Conservation (phyloP, 1,140 invertebrate species). For the Drosophila orena region DNA sequence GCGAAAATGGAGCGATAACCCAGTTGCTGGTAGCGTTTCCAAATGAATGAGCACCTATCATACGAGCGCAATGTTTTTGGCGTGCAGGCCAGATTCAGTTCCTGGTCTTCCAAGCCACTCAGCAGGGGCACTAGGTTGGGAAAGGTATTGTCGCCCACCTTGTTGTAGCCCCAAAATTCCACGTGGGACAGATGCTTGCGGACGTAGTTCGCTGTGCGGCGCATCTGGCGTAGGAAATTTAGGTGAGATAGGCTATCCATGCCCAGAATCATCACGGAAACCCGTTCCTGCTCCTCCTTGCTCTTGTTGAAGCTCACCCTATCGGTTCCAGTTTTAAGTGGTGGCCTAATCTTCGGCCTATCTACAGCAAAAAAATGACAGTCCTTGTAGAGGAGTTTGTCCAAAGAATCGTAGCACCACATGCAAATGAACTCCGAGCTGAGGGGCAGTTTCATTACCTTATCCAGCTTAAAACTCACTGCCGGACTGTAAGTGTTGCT, state of each 20-base stretch:
- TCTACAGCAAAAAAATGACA: slow-evolving; percentile 89
- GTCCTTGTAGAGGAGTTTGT: slow-evolving; percentile 87
- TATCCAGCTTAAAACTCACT: slow-evolving; percentile 77
- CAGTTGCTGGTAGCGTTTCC: slow-evolving; percentile 90
- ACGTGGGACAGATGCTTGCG: slow-evolving; percentile 87
- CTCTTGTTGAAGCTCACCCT: slow-evolving; percentile 30
- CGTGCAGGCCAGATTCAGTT: slow-evolving; percentile 88
- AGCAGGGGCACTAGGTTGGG: slow-evolving; percentile 92
- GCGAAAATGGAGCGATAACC: slow-evolving; percentile 91
- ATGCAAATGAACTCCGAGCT: slow-evolving; percentile 88
- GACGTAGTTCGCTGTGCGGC: slow-evolving; percentile 88
- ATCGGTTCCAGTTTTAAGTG: not conserved
- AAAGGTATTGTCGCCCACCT: slow-evolving; percentile 93
- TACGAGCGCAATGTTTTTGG: slow-evolving; percentile 83
- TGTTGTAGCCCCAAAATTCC: slow-evolving; percentile 92
- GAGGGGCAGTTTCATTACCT: slow-evolving; percentile 73
- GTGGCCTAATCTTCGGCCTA: slow-evolving; percentile 62
- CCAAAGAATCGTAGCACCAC: slow-evolving; percentile 85
- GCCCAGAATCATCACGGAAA: slow-evolving; percentile 91
- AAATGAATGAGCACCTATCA: slow-evolving; percentile 91
- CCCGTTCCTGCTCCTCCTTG: slow-evolving; percentile 55
- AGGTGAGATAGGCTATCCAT: slow-evolving; percentile 94
- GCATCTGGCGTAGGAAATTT: slow-evolving; percentile 94
- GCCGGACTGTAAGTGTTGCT: slow-evolving; percentile 81
- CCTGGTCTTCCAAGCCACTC: slow-evolving; percentile 88